Percentiles rank a stretch among this genome's conserved stretches.
phyloP scores from a whole-genome alignment of 2,113 vertebrate genomes.

The Macquaria australasica region DNA sequence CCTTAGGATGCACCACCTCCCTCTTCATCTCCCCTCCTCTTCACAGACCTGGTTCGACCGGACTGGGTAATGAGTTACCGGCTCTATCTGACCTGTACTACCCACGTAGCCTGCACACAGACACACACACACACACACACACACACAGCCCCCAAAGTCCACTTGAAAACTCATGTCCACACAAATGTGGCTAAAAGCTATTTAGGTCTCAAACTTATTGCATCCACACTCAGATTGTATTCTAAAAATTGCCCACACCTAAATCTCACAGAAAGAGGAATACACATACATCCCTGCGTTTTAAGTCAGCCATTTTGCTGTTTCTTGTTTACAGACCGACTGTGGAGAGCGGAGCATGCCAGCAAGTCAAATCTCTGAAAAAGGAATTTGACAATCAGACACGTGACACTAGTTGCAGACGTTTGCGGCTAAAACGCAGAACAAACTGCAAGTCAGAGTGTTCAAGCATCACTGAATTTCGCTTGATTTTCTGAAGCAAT shows the following conservation, averaged over 20 bases:
- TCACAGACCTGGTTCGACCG: constrained; percentile 74
- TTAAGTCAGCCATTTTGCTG: not conserved
- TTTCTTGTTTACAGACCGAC: not conserved
- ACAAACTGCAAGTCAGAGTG: not conserved
- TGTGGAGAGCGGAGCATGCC: not conserved
- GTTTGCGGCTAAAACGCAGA: not conserved
- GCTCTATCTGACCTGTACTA: constrained; percentile 68
- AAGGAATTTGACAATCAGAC: not conserved
- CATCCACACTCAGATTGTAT: not conserved
- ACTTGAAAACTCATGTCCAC: constrained; percentile 34
- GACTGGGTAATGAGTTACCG: constrained; percentile 85
- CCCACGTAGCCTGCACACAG: constrained; percentile 44
- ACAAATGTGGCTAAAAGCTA: not conserved
- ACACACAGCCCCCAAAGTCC: constrained; percentile 51
- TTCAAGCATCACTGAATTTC: not conserved
- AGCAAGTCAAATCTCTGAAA: not conserved
- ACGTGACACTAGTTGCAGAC: not conserved
- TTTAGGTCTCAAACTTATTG: not conserved
- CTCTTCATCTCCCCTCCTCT: constrained; percentile 40
- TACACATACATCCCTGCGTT: not conserved
- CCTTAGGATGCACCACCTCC: constrained; percentile 42
- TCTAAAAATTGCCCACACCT: not conserved
- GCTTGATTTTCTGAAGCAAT: not conserved
- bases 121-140: constrained; percentile 33
- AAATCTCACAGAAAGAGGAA: not conserved